A percentile compares a stretch with the other conserved stretches of the same genome.
These are phyloP conservation scores for Toxostoma redivivum DNA, from an alignment of 2,113 vertebrate species.

Conservation along the genomic window DNA sequence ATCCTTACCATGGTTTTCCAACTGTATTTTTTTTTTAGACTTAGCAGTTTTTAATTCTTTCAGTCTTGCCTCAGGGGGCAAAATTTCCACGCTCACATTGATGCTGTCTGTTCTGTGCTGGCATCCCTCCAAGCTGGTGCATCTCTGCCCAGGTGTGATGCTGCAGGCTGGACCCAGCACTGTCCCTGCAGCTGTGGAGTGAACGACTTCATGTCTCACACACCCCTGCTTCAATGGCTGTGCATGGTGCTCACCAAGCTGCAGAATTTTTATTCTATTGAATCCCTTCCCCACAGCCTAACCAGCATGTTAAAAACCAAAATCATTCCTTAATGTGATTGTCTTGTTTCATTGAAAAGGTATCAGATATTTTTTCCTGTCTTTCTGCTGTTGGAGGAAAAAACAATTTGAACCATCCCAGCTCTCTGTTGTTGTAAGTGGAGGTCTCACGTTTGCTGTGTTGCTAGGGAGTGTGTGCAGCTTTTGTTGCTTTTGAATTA, in stretches of 20 bases:
- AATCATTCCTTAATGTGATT: background rate
- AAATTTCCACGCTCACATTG: background rate
- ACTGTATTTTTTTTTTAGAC: background rate
- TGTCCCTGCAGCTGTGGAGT: background rate
- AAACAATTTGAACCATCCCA: background rate
- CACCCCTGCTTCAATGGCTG: background rate
- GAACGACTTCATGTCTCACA: background rate
- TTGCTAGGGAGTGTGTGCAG: constrained; percentile 15
- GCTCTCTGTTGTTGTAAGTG: background rate
- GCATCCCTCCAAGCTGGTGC: background rate
- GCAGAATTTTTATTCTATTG: background rate
- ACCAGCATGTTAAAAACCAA: background rate
- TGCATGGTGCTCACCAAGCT: background rate
- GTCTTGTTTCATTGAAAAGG: background rate
- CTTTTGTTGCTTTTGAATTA: constrained; percentile 36
- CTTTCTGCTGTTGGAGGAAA: background rate
- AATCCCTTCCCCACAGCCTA: background rate
- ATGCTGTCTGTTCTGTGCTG: background rate
- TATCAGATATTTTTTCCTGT: background rate
- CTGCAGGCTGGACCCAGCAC: background rate
- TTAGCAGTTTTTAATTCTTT: background rate
- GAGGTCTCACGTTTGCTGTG: background rate
- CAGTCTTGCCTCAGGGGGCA: background rate
- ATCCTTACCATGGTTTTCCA: background rate
- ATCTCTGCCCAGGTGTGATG: background rate